Evolutionary conservation across 2,888 invertebrate genomes (phyloP), one percentile per base, ranked within the genome.

Genomic region (Eupeodes latifasciatus): DNA sequence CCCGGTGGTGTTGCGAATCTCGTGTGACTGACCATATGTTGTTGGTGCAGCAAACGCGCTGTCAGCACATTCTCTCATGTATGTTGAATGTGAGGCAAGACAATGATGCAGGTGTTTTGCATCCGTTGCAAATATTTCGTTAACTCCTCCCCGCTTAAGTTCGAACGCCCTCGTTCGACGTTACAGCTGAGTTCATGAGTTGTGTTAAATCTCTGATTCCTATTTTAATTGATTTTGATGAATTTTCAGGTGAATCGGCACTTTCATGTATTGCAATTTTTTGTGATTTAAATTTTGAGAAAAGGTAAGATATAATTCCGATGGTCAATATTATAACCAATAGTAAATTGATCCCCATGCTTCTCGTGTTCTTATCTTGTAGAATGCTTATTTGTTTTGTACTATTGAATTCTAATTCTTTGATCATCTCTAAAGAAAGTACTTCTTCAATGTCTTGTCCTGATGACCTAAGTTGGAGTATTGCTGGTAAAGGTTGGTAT

Each of bases 151-250:
- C 51, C n/a, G 51, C n/a, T 57, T 53, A 55, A 55, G 11, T 19
- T 55, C 55, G 55, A 55, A 55, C 55, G 55, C 55, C 55, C 55
- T 55, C 55, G 55, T 55, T 55, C 55, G 55, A 55, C 55, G 55
- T 55, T 55, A 11, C 55, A 55, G 55, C 55, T 55, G 55, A 55
- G n/a, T n/a, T n/a, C n/a, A n/a, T n/a, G n/a, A n/a, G n/a, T n/a
- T 55, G 55, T 11, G 16, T 55, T 55, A 53, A 16, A 53, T 53
- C 53, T 53, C 9, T 16, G 53, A 40, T 40, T 40, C 40, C 40
- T 40, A 40, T 40, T 40, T 40, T 40, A 40, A 40, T 40, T 40
- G 7, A 40, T 40, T 40, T 40, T 40, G 40, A 40, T 40, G 40
- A 40, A 40, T 40, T 40, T 40, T 40, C 40, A 40, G 40, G 40